Evolutionary conservation across 2,113 vertebrate species (phyloP), one percentile per base, ranked within the genome.

Genomic region (Thomomys bottae): DNA sequence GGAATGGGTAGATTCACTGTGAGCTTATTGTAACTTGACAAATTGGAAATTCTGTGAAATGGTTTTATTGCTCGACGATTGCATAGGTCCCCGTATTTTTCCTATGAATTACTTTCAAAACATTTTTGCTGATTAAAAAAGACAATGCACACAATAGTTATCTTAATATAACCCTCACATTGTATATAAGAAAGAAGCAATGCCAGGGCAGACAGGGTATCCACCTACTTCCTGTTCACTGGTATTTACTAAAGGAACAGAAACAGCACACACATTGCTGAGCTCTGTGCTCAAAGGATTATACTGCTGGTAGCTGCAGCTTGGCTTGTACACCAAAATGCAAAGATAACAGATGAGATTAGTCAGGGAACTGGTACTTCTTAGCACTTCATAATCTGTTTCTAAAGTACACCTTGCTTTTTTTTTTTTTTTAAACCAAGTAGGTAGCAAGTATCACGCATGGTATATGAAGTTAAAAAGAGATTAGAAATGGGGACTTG

Each of bases 281-380:
- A 45, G 18, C 32, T 84, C 83, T 91, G 40, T 10, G 9, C 45
- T 90, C 70, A 57, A 36, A 78, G n/a, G 63, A 40, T 49, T 77
- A 36, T n/a, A 1, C 42, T 67, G 15, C 30, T 14, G 68, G 18
- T 45, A 87, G 59, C 26, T 84, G 63, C 40, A 89, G 71, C 17
- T 32, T 66, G 49, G 80, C 83, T 59, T 49, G 21, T 9, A 32
- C 9, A 93, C 30, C 45, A 42, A 87, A 80, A 45, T 72, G 57
- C 79, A 87, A 90, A 93, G 78, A 84, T 76, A 93, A 73, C 30
- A 89, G 82, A 67, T 82, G 59, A 8, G 26, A 76, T 42, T 54
- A 94, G 68, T 34, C 79, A 26, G 26, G 66, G 30, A 71, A 24
- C 73, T 45, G 20, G 72, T 24, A 71, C 30, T 38, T 5, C 30